Evolutionary conservation across 2,888 invertebrate genomes (phyloP), one percentile per base, ranked within the genome.

Genomic region (Lepidocyrtinus sp.): DNA sequence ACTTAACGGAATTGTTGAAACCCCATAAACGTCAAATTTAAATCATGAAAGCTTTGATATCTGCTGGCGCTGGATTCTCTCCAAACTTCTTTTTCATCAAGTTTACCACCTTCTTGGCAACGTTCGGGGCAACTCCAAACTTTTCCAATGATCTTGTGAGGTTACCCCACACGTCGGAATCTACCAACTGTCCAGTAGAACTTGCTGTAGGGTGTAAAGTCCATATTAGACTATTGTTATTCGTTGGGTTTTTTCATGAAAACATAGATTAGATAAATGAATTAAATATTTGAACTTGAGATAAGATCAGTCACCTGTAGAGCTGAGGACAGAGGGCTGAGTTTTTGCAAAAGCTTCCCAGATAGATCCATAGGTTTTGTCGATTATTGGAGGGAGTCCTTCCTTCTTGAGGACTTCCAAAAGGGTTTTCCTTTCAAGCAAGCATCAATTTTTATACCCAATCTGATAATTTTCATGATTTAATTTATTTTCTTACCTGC

Each of bases 271-370:
- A 7, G 12, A 9, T 22, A 5, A 63, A 21, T 63, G 63, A 22
- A 21, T 2, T n/a, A 63, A 63, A n/a, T 61, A 17, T 61, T 12
- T 12, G 12, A 36, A 50, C 50, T 50, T 50, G 15, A 50, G 50
- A 50, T 50, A 27, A 27, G 19, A 19, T 17, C 69, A 59, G 67
- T 70, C 72, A 86, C 86, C 62, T 73, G 80, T 55, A 46, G 84
- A 83, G 70, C 82, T 85, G 72, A 86, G 83, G n/a, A 75, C 76
- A 22, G 83, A 83, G 5, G 86, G 86, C 26, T 86, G 86, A 12
- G 86, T 85, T 70, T 85, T 85, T 24, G 84, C 84, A 69, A 86
- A 86, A 1, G 84, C 73, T 19, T 85, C 85, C 86, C 86, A 86
- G 65, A 86, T 85, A 27, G 84, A 84, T 36, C 75, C 82, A 71